phyloP scores from a whole-genome alignment of 2,888 invertebrate genomes.

The Diplazon laetatorius region DNA sequence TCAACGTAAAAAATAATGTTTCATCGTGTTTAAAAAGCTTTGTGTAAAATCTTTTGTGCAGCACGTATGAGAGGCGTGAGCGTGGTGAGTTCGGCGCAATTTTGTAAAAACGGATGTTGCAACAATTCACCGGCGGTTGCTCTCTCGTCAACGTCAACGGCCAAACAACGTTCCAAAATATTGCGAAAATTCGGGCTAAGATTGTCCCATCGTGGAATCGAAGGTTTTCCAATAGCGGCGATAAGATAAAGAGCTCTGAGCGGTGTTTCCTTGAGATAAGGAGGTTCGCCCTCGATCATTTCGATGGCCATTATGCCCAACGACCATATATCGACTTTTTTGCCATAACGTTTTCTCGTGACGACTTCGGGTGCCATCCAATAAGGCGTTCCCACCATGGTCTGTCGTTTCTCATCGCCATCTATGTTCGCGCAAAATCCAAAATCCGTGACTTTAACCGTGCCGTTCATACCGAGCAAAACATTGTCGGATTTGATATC shows the following conservation, averaged over 20 bases:
- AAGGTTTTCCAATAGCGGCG: conserved; percentile 96
- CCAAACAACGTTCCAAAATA: conserved; percentile 94
- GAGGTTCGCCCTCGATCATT: conserved; percentile 98
- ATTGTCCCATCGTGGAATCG: conserved; percentile 92
- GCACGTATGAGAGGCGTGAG: conserved; percentile 95
- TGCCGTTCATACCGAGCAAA: conserved; percentile 95
- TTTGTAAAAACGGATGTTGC: conserved; percentile 90
- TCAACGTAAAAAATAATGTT: not conserved
- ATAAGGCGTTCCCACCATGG: conserved; percentile 99
- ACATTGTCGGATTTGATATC: conserved; percentile 99
- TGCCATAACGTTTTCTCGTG: conserved; percentile 95
- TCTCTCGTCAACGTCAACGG: conserved; percentile 91
- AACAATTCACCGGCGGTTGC: conserved; percentile 91
- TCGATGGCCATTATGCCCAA: conserved; percentile 99
- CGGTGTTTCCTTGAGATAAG: conserved; percentile 97
- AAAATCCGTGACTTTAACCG: conserved; percentile 97
- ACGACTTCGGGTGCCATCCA: conserved; percentile 99
- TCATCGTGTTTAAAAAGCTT: conserved; percentile 74
- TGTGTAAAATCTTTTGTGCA: conserved; percentile 92
- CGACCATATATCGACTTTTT: conserved; percentile 97
- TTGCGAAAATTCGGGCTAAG: conserved; percentile 90
- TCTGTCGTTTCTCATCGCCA: conserved; percentile 96
- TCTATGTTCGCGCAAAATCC: conserved; percentile 99
- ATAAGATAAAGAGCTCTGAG: conserved; percentile 96
- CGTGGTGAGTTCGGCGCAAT: conserved; percentile 91